These are phyloP conservation scores for Cetonia aurata DNA, from an alignment of 2,888 invertebrate genomes.

Conservation along the genomic window DNA sequence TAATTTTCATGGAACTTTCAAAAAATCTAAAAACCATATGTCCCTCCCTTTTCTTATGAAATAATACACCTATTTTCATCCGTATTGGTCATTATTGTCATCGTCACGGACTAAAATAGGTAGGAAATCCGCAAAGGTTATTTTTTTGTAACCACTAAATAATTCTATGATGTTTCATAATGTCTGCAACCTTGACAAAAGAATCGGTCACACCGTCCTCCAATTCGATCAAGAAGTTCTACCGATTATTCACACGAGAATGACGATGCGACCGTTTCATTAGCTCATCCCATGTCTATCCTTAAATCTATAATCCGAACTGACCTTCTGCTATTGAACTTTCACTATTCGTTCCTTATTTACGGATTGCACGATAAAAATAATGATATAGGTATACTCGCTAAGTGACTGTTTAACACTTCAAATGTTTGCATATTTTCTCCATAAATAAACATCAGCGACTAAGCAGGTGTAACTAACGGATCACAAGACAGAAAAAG, in stretches of 20 bases:
- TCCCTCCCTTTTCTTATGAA: background rate
- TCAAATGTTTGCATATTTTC: slow-evolving; percentile 12
- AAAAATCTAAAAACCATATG: background rate
- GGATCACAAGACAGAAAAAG: too few relatives aligned
- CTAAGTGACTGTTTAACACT: slow-evolving; percentile 3
- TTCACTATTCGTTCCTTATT: slow-evolving; percentile 20
- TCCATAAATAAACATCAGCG: slow-evolving; percentile 1
- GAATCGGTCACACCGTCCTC: slow-evolving; percentile 22
- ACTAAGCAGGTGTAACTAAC: too few relatives aligned
- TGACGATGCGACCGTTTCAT: slow-evolving; percentile 19
- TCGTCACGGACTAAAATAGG: slow-evolving; percentile 20
- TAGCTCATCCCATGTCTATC: slow-evolving; percentile 21
- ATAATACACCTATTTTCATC: background rate
- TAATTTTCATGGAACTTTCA: too few relatives aligned
- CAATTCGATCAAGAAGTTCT: slow-evolving; percentile 38
- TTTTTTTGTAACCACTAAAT: slow-evolving; percentile 21
- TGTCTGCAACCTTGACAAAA: slow-evolving; percentile 25
- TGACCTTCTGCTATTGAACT: slow-evolving; percentile 37
- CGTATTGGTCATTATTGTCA: background rate
- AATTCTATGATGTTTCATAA: slow-evolving; percentile 31
- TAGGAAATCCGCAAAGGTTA: slow-evolving; percentile 22
- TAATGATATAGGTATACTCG: background rate
- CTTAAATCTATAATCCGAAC: slow-evolving; percentile 5
- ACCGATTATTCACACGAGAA: slow-evolving; percentile 41
- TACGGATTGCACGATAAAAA: slow-evolving; percentile 24